Base-by-base conservation (phyloP, 2,113 vertebrate species). In the Phrynocephalus versicolor region DNA sequence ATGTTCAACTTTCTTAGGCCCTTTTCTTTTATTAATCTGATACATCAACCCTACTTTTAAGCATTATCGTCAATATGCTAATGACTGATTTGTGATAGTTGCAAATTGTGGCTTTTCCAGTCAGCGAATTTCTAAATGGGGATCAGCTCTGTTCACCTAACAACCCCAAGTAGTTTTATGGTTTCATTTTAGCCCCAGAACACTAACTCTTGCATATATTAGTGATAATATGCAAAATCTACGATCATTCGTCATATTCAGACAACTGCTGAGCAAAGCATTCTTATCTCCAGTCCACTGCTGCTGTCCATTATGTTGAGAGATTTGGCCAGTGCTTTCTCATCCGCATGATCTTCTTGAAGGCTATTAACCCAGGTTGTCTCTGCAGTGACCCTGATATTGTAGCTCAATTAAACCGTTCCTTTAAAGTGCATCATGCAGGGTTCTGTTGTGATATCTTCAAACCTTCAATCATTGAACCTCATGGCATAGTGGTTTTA, bases 171-270 rank as follows among this genome's bases (percentile, higher is more conserved):
- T 0, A 0, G 84, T 88, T 92, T 93, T 82, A 84, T 87, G 58
- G 85, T 93, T 93, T 91, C 82, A 87, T 92, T 93, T 88, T 77
- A 85, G 86, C 85, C 85, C 71, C 85, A 85, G 82, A 91, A 87
- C 84, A 89, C 30, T 87, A 87, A 67, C 30, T 88, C 73, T 62
- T 90, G 89, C 87, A 91, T 91, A 89, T 81, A 92, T 92, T 93
- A 91, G 33, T 86, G 89, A 89, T 87, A 89, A 74, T 92, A 92
- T 90, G 70, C 87, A 92, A 93, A 91, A 92, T 86, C 62, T 83
- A 18, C 76, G 84, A 82, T 86, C 90, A 21, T 87, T 92, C 88
- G 88, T 94, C 62, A 86, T 87, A 85, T 89, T 62, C 51, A 90
- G 58, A 78, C 77, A 93, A 55, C 62, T 82, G 25, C 65, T 77